Percentiles rank a stretch among this genome's conserved stretches.
These are phyloP conservation scores for Drosophila triauraria DNA, from an alignment of 1,140 invertebrate genomes.

Conservation along the genomic window DNA sequence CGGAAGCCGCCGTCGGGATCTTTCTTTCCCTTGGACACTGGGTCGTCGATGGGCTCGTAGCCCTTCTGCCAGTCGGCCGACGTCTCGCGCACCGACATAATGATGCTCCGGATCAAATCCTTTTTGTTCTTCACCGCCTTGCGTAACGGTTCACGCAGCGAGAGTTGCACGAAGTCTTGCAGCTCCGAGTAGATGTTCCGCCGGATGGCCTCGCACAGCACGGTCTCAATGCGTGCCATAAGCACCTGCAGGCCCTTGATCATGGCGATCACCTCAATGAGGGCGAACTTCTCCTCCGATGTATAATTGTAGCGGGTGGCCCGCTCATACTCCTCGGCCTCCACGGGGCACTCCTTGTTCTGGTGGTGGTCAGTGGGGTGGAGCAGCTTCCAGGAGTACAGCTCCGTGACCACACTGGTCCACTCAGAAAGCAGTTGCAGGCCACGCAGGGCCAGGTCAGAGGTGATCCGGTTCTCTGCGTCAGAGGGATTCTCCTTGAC, in stretches of 20 bases:
- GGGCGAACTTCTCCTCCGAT: conserved; percentile 98
- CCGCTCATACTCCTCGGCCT: conserved; percentile 99
- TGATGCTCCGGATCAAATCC: conserved; percentile 97
- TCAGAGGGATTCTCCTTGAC: conserved; percentile 97
- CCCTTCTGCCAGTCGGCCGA: conserved; percentile 98
- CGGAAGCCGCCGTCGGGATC: conserved; percentile 96
- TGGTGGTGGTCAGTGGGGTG: conserved; percentile 99
- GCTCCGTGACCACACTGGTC: conserved; percentile 98
- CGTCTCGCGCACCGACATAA: conserved; percentile 97
- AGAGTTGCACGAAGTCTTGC: conserved; percentile 98
- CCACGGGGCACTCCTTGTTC: conserved; percentile 97
- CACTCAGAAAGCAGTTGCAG: conserved; percentile 97
- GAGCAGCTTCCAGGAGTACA: conserved; percentile 99
- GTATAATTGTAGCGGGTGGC: conserved; percentile 99
- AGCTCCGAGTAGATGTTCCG: conserved; percentile 98
- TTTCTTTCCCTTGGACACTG: conserved; percentile 97
- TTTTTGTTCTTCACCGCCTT: conserved; percentile 99
- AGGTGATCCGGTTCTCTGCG: conserved; percentile 96
- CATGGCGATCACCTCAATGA: conserved; percentile 99
- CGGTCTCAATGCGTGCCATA: conserved; percentile 98
- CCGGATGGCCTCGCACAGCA: conserved; percentile 98
- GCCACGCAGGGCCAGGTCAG: conserved; percentile 95
- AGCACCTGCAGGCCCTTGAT: conserved; percentile 99
- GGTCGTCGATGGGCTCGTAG: conserved; percentile 96
- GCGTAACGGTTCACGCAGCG: conserved; percentile 95